These are phyloP conservation scores for Phocides pigmalion DNA, from an alignment of 1,140 invertebrate species.

Conservation along the genomic window DNA sequence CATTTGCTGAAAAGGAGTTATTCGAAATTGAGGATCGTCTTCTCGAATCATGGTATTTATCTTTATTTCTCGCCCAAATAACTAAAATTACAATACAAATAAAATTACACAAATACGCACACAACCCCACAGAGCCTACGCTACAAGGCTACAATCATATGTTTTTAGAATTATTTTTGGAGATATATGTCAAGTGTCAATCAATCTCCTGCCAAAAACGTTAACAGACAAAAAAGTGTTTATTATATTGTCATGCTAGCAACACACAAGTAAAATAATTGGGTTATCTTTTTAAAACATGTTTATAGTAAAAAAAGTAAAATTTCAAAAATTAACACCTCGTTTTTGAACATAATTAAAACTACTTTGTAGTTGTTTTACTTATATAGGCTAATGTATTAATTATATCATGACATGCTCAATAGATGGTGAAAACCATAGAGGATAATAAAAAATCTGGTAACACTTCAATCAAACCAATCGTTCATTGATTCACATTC, in stretches of 20 bases:
- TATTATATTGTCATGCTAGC: no score
- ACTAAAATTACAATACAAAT: not conserved
- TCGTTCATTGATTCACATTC: not conserved
- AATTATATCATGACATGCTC: no score
- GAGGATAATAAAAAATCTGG: no score
- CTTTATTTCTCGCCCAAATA: not conserved
- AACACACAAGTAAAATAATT: no score
- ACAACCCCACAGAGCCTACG: not conserved
- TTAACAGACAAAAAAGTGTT: not conserved
- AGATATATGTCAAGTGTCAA: not conserved
- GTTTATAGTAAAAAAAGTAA: no score
- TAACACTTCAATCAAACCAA: not conserved
- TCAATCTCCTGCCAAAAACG: not conserved
- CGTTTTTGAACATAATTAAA: no score
- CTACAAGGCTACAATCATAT: constrained; percentile 30
- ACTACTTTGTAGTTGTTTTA: no score
- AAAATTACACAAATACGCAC: not conserved
- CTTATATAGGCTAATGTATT: no score
- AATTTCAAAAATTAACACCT: no score
- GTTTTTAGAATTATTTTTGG: constrained; percentile 39
- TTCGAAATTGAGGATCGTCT: constrained; percentile 90
- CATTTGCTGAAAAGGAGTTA: constrained; percentile 94
- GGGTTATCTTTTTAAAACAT: no score
- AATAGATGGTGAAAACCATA: no score
- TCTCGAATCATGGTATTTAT: constrained; percentile 77